Evolutionary conservation across 2,888 invertebrate species (phyloP).

Genomic region (Anticlea derivata): DNA sequence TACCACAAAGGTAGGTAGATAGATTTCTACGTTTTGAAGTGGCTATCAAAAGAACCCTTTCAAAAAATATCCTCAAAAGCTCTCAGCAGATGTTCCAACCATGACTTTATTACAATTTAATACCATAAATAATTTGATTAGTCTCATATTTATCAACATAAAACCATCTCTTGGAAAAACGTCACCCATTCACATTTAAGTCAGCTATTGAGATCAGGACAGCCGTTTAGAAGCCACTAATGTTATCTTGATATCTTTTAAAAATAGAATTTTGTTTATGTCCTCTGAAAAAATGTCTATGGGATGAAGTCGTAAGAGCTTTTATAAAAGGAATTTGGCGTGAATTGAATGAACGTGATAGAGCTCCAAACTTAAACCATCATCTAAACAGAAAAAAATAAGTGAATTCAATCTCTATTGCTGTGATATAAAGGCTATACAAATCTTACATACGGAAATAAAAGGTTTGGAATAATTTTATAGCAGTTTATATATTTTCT

Average conservation of each 20-base stretch:
- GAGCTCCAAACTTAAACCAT: background rate
- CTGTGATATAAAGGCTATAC: background rate
- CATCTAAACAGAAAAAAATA: background rate
- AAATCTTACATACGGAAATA: background rate
- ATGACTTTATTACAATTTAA: constrained; percentile 73
- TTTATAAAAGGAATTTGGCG: constrained; percentile 24
- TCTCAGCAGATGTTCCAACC: constrained; percentile 62
- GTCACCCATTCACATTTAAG: constrained; percentile 71
- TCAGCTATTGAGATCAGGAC: constrained; percentile 61
- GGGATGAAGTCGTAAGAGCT: constrained; percentile 24
- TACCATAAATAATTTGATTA: constrained; percentile 84
- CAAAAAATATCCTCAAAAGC: constrained; percentile 25
- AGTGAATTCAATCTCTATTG: constrained; percentile 22
- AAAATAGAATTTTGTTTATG: constrained; percentile 22
- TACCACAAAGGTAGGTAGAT: too few species aligned
- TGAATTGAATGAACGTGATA: constrained; percentile 20
- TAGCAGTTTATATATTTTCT: constrained; percentile 65
- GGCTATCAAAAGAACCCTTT: constrained; percentile 34
- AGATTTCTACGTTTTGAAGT: background rate
- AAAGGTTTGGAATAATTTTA: constrained; percentile 51
- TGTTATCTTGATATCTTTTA: constrained; percentile 76
- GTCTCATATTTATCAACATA: constrained; percentile 81
- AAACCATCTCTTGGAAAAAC: constrained; percentile 77
- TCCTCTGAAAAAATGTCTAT: constrained; percentile 17
- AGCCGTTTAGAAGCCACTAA: constrained; percentile 82